Conservation (phyloP, 2,888 invertebrate genomes). For the Cabera pusaria region DNA sequence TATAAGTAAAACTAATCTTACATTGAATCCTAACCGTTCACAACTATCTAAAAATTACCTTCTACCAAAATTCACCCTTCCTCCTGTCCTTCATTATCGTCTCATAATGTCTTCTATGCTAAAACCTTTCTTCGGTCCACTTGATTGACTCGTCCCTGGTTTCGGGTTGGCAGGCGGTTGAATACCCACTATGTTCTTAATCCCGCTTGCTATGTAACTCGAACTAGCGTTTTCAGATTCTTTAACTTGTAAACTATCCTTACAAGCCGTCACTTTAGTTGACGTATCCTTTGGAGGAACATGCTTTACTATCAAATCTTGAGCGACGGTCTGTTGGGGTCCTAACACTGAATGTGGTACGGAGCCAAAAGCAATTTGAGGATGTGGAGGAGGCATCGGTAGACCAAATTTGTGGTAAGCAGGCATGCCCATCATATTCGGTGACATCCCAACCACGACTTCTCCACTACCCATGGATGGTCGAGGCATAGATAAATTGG, state of each 20-base stretch:
- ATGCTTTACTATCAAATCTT: slow-evolving; percentile 80
- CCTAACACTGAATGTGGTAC: slow-evolving; percentile 66
- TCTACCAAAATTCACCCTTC: slow-evolving; percentile 16
- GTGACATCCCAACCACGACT: slow-evolving; percentile 65
- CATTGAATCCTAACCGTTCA: slow-evolving; percentile 28
- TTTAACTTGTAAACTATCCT: slow-evolving; percentile 53
- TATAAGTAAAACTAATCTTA: slow-evolving; percentile 47
- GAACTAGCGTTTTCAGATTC: slow-evolving; percentile 59
- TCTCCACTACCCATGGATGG: slow-evolving; percentile 57
- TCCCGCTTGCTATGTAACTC: slow-evolving; percentile 70
- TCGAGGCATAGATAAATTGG: slow-evolving; percentile 75
- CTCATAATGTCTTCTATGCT: slow-evolving; percentile 96
- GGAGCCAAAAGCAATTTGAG: slow-evolving; percentile 69
- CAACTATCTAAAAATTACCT: slow-evolving; percentile 12
- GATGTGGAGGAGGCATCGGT: slow-evolving; percentile 73
- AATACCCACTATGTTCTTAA: slow-evolving; percentile 79
- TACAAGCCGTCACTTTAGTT: slow-evolving; percentile 65
- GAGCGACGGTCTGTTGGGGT: slow-evolving; percentile 78
- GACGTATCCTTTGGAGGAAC: slow-evolving; percentile 74
- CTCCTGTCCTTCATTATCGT: no score
- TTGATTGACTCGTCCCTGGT: slow-evolving; percentile 82
- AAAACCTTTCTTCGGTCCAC: slow-evolving; percentile 91
- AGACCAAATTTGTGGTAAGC: slow-evolving; percentile 76
- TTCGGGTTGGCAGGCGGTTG: slow-evolving; percentile 73
- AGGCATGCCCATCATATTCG: slow-evolving; percentile 71